phyloP scores from a whole-genome alignment of 2,113 vertebrate genomes.

The Elgaria multicarinata region DNA sequence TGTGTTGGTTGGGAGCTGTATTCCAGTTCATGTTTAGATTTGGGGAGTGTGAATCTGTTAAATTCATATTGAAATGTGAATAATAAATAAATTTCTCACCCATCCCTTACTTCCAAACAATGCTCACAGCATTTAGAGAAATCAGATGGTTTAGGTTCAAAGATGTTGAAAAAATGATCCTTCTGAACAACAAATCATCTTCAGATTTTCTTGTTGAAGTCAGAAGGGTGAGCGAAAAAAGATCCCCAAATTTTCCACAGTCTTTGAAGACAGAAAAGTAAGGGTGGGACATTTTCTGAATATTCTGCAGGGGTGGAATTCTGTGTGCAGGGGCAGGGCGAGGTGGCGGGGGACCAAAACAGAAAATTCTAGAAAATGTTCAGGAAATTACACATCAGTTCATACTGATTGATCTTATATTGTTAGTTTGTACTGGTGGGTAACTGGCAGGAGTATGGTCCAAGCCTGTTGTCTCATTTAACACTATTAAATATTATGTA shows the following conservation, averaged over 20 bases:
- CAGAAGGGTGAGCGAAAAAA: not conserved
- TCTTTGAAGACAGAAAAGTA: not conserved
- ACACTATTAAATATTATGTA: not conserved
- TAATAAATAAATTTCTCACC: no score
- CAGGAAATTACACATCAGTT: no score
- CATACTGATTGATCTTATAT: not conserved
- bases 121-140: not conserved
- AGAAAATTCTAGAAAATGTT: not conserved
- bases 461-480: not conserved
- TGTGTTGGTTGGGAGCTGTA: no score
- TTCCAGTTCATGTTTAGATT: no score
- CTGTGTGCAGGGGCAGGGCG: no score
- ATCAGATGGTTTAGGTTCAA: conserved; percentile 27
- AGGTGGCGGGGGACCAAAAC: not conserved
- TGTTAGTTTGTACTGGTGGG: not conserved
- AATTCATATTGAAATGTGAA: no score
- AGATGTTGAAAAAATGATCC: conserved; percentile 9
- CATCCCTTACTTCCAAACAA: not conserved
- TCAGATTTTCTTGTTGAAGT: not conserved
- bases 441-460: not conserved
- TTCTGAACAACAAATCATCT: not conserved
- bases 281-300: not conserved
- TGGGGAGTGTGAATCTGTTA: no score
- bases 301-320: not conserved
- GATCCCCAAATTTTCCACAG: not conserved